Evolutionary conservation across 92 coral and sea anemone species (phyloP).

Genomic region (Virgularia gustaviana): DNA sequence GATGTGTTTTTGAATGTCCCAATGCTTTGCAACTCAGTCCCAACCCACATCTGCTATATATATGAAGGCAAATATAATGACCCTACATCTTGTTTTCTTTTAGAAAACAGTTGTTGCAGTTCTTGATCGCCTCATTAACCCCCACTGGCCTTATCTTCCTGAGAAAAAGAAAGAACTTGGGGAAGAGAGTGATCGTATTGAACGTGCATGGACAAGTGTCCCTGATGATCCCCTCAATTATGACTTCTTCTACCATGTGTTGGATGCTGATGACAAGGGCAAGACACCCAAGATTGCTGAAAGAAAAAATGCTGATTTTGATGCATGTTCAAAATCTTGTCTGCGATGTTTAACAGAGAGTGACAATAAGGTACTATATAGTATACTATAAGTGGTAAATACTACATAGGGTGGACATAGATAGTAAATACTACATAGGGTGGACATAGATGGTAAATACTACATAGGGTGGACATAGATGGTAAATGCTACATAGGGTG

Average conservation of each 20-base stretch:
- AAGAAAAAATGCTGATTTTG: conserved; percentile 54
- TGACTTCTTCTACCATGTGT: conserved; percentile 76
- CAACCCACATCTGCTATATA: no score
- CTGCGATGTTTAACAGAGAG: conserved; percentile 79
- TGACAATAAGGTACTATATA: conserved; percentile 65
- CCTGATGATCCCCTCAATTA: conserved; percentile 95
- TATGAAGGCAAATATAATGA: no score
- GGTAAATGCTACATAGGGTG: no score
- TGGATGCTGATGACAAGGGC: conserved; percentile 81
- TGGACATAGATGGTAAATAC: no score
- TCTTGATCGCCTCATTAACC: conserved; percentile 75
- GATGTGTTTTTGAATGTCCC: no score
- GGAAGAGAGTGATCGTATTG: conserved; percentile 61
- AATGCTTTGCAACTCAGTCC: no score
- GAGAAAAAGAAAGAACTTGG: conserved; percentile 44
- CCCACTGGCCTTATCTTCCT: conserved; percentile 94
- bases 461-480: no score
- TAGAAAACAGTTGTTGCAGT: conserved; percentile 95
- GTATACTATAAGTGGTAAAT: no score
- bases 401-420: no score
- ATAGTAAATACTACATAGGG: no score
- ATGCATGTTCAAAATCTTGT: conserved; percentile 66
- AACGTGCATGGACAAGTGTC: conserved; percentile 90
- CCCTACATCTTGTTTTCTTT: no score
- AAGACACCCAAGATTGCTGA: conserved; percentile 54